These are phyloP conservation scores for Odobenus rosmarus DNA, from an alignment of 2,113 vertebrate species.

Conservation along the genomic window DNA sequence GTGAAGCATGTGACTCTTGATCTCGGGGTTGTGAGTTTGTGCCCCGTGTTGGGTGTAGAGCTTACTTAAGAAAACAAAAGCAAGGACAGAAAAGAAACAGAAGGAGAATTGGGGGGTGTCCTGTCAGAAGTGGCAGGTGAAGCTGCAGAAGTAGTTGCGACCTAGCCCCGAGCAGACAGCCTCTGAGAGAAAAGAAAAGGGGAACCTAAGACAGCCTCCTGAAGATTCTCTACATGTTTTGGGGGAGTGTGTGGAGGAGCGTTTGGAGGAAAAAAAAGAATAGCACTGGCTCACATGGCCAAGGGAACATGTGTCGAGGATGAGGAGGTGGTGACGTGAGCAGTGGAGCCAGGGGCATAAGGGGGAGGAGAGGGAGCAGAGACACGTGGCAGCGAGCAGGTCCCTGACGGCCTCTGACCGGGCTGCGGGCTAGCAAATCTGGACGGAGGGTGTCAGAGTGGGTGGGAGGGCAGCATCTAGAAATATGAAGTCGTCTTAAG, in stretches of 20 bases:
- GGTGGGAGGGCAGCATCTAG: not conserved
- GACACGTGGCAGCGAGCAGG: not conserved
- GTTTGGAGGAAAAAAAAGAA: not conserved
- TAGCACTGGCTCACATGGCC: not conserved
- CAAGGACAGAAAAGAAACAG: not conserved
- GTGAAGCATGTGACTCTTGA: not conserved
- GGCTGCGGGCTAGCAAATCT: not conserved
- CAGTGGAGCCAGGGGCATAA: not conserved
- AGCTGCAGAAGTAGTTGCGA: not conserved
- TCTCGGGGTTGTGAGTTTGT: not conserved
- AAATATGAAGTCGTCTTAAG: not conserved
- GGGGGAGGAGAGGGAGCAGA: not conserved
- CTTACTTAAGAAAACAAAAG: not conserved
- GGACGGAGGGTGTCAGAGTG: not conserved
- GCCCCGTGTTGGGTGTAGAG: not conserved
- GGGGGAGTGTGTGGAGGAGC: not conserved
- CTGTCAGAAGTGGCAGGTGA: not conserved
- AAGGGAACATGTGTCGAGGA: not conserved
- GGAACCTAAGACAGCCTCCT: not conserved
- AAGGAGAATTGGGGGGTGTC: not conserved
- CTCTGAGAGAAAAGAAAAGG: not conserved
- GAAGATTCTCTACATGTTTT: not conserved
- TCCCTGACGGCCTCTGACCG: not conserved
- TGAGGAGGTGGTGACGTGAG: not conserved
- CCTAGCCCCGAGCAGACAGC: not conserved